These are phyloP conservation scores for Echinometra lucunter DNA, from an alignment of 53 echinoderm and acorn worm species.

Conservation along the genomic window DNA sequence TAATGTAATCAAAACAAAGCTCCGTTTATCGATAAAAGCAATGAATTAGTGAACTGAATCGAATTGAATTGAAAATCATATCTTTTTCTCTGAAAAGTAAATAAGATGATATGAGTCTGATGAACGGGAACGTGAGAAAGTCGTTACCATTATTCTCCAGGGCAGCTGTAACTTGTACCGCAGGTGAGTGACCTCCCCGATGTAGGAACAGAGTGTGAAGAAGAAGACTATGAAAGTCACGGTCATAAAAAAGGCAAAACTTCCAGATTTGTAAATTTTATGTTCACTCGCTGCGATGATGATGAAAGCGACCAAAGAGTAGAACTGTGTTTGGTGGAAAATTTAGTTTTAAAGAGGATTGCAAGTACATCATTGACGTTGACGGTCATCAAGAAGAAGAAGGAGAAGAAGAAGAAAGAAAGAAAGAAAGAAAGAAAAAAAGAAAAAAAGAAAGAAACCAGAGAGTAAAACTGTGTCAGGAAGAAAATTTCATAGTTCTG, in stretches of 20 bases:
- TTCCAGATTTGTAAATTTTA: not conserved
- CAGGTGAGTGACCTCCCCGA: conserved; percentile 46
- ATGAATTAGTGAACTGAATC: too few relatives aligned
- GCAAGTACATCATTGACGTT: too few relatives aligned
- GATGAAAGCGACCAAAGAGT: conserved; percentile 44
- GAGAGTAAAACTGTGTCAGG: not conserved
- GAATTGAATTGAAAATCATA: too few relatives aligned
- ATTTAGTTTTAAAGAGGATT: too few relatives aligned
- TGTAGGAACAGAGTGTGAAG: conserved; percentile 30
- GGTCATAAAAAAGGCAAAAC: conserved; percentile 50
- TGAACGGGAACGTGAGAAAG: not conserved
- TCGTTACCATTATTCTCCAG: conserved; percentile 8
- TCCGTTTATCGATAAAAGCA: too few relatives aligned
- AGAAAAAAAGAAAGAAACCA: not conserved
- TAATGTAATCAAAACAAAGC: too few relatives aligned
- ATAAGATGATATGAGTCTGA: too few relatives aligned
- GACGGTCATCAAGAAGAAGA: not conserved
- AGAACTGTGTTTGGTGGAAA: not conserved
- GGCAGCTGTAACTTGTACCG: conserved; percentile 53
- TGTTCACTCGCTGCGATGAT: conserved; percentile 1
- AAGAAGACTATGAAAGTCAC: conserved; percentile 57
- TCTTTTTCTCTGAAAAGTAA: too few relatives aligned
- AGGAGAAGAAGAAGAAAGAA: not conserved
- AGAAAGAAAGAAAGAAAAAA: not conserved
- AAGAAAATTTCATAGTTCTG: too few relatives aligned